phyloP scores from a whole-genome alignment of 2,888 invertebrate species.

The Drosophila birchii region DNA sequence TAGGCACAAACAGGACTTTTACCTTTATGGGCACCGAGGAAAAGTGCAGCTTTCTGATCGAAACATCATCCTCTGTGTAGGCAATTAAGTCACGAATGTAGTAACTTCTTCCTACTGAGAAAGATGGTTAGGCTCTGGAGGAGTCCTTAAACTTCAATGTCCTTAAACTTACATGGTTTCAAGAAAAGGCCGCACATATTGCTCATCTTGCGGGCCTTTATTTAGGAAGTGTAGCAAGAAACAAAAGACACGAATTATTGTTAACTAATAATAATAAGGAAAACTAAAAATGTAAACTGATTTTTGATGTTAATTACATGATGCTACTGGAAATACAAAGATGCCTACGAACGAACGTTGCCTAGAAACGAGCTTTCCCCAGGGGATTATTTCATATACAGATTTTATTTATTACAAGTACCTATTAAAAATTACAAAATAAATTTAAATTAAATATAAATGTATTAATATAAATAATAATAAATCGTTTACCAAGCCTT shows the following conservation, averaged over 20 bases:
- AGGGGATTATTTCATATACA: no score
- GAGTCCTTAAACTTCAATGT: background rate
- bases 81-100: slow-evolving; percentile 39
- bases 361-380: no score
- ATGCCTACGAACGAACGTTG: background rate
- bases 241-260: background rate
- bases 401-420: no score
- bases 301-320: background rate
- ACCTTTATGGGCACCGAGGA: slow-evolving; percentile 45
- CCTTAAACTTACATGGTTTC: background rate
- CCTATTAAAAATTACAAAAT: no score
- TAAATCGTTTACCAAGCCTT: no score
- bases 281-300: background rate
- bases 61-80: slow-evolving; percentile 63
- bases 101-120: slow-evolving; percentile 5
- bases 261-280: background rate
- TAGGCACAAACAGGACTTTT: background rate
- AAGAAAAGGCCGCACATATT: background rate
- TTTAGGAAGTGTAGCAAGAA: background rate
- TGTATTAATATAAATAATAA: no score
- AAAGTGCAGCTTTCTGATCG: slow-evolving; percentile 47
- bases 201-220: background rate
- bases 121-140: background rate
- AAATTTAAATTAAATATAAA: no score
- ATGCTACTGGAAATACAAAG: background rate